Percentiles rank a stretch among this genome's conserved stretches.
phyloP scores from a whole-genome alignment of 30 jellyfish, hydroid and myxozoan species.

The Turritopsis rubra region DNA sequence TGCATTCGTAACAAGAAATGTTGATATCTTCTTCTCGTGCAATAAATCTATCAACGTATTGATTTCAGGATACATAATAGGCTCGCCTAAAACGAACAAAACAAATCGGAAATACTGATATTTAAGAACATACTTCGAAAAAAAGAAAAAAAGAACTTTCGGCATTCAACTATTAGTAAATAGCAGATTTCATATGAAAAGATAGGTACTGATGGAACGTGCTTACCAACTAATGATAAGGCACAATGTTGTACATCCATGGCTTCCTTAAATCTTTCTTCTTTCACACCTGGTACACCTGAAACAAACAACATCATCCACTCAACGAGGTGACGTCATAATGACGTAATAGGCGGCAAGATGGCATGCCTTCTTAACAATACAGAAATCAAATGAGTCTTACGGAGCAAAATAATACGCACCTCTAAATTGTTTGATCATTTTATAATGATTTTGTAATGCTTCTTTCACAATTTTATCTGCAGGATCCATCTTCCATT shows the following conservation, averaged over 20 bases:
- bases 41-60: slow-evolving; percentile 81
- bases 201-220: too few species aligned
- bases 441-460: slow-evolving; percentile 81
- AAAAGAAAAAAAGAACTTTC: too few species aligned
- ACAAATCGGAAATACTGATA: neutral
- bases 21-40: slow-evolving; percentile 79
- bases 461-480: slow-evolving; percentile 70
- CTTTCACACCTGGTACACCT: slow-evolving; percentile 99
- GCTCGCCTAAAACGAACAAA: slow-evolving; percentile 71
- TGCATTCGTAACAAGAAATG: slow-evolving; percentile 97
- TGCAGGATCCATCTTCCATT: slow-evolving; percentile 97
- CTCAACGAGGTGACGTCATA: too few species aligned
- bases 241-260: slow-evolving; percentile 97
- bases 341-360: too few species aligned
- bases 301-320: neutral
- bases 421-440: slow-evolving; percentile 96
- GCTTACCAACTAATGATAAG: slow-evolving; percentile 97
- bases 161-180: too few species aligned
- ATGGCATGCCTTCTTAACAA: too few species aligned
- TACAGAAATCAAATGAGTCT: too few species aligned
- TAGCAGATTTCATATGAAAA: too few species aligned
- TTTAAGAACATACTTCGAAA: too few species aligned
- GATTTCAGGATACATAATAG: slow-evolving; percentile 97
- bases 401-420: too few species aligned
- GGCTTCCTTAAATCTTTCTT: slow-evolving; percentile 91